Evolutionary conservation across 2,888 invertebrate species (phyloP).

Genomic region (Ennomos quercinarius): DNA sequence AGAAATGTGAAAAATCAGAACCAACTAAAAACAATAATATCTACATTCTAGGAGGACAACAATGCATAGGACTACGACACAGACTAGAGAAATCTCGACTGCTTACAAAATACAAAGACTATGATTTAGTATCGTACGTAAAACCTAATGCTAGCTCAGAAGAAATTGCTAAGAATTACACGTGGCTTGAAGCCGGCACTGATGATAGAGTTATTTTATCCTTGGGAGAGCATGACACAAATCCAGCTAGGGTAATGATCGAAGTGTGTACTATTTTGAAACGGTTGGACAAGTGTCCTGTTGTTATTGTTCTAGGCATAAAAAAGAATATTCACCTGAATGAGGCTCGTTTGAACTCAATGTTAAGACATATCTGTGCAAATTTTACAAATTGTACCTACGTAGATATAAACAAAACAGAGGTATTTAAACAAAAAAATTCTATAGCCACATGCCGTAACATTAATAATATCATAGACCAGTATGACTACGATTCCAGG

Average conservation of each 20-base stretch:
- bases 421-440: neutral
- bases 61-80: slow-evolving; percentile 1
- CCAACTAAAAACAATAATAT: neutral
- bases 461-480: no score
- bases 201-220: slow-evolving; percentile 5
- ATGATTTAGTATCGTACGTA: neutral
- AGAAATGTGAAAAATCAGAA: neutral
- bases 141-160: neutral
- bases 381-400: slow-evolving; percentile 8
- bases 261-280: slow-evolving; percentile 3
- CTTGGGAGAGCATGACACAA: slow-evolving; percentile 4
- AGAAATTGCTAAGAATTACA: slow-evolving; percentile 2
- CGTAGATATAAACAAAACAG: slow-evolving; percentile 5
- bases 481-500: neutral
- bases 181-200: neutral
- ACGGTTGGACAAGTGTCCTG: slow-evolving; percentile 1
- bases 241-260: slow-evolving; percentile 4
- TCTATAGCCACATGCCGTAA: neutral
- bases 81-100: slow-evolving; percentile 2
- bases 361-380: slow-evolving; percentile 12
- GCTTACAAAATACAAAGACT: neutral
- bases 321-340: slow-evolving; percentile 13
- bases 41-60: slow-evolving; percentile 1
- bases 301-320: slow-evolving; percentile 4
- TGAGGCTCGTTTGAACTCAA: slow-evolving; percentile 13